A percentile compares a stretch with the other conserved stretches of the same genome.
These are phyloP conservation scores for Recurvirostra avosetta DNA, from an alignment of 2,113 vertebrate genomes.

Conservation along the genomic window DNA sequence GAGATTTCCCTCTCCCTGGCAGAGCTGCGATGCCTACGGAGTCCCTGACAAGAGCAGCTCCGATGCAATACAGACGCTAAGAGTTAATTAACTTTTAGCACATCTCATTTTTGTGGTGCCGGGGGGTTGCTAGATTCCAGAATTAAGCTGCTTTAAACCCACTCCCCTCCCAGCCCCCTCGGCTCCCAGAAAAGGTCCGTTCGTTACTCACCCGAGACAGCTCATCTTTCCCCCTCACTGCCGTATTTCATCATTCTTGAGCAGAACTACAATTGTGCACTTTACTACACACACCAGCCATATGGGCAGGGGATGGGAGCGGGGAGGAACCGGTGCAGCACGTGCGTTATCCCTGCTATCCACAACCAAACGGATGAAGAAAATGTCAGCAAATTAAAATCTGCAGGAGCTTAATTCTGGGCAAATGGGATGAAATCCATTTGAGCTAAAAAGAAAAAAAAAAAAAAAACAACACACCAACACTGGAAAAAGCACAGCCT, in stretches of 20 bases:
- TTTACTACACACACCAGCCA: not conserved
- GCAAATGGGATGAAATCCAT: slow-evolving; percentile 64
- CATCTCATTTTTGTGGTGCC: not conserved
- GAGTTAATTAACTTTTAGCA: slow-evolving; percentile 29
- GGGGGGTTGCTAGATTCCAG: not conserved
- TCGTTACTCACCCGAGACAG: slow-evolving; percentile 84
- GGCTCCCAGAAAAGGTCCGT: not conserved
- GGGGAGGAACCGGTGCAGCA: slow-evolving; percentile 33
- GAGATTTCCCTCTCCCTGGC: not conserved
- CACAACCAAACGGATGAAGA: slow-evolving; percentile 68
- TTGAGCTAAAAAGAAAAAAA: not conserved
- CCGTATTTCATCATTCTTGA: slow-evolving; percentile 44
- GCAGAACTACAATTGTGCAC: slow-evolving; percentile 1
- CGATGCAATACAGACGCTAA: not conserved
- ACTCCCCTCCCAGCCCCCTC: not conserved
- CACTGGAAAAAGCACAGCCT: not conserved
- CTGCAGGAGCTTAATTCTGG: slow-evolving; percentile 57
- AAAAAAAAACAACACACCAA: not conserved
- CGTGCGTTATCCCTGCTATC: slow-evolving; percentile 60
- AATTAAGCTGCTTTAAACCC: not conserved
- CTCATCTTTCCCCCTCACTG: slow-evolving; percentile 76
- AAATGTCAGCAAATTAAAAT: slow-evolving; percentile 62
- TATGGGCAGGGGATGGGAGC: slow-evolving; percentile 27
- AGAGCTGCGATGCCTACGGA: not conserved
- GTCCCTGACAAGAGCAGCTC: not conserved